phyloP scores from a whole-genome alignment of 2,888 invertebrate genomes.

The Agrotis clavis region DNA sequence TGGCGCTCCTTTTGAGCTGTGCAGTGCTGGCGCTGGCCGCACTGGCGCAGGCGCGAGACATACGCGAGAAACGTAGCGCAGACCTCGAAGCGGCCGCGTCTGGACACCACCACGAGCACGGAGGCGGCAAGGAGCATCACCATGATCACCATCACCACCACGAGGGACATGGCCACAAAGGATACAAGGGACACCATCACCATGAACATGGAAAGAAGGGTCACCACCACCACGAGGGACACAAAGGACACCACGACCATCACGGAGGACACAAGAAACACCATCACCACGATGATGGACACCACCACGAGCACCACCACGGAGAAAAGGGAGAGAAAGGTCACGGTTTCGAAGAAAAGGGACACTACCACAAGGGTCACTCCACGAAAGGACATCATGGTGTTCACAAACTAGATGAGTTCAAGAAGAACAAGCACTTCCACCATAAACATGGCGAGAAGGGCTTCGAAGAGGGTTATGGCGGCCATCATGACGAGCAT shows the following conservation, averaged over 20 bases:
- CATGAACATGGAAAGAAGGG: slow-evolving; percentile 93
- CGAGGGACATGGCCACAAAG: slow-evolving; percentile 93
- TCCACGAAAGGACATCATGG: slow-evolving; percentile 96
- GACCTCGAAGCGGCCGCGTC: slow-evolving; percentile 91
- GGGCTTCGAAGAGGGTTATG: slow-evolving; percentile 95
- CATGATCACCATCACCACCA: slow-evolving; percentile 92
- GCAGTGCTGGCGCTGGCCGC: slow-evolving; percentile 81
- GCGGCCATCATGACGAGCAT: slow-evolving; percentile 94
- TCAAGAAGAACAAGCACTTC: slow-evolving; percentile 96
- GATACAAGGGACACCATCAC: slow-evolving; percentile 93
- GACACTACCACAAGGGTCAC: slow-evolving; percentile 95
- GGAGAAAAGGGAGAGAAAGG: slow-evolving; percentile 93
- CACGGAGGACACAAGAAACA: slow-evolving; percentile 92
- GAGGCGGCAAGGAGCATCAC: slow-evolving; percentile 92
- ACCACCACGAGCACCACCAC: slow-evolving; percentile 92
- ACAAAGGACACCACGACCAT: slow-evolving; percentile 91
- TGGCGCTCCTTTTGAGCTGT: slow-evolving; percentile 77
- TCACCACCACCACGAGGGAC: slow-evolving; percentile 93
- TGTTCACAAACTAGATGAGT: slow-evolving; percentile 96
- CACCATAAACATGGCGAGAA: slow-evolving; percentile 95
- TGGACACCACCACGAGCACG: slow-evolving; percentile 84
- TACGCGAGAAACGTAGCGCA: slow-evolving; percentile 85
- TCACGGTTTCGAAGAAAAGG: slow-evolving; percentile 89
- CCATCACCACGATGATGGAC: slow-evolving; percentile 92
- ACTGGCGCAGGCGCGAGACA: slow-evolving; percentile 82